Base-by-base conservation (phyloP, 2,888 invertebrate genomes). In the Xiphydria camelus region DNA sequence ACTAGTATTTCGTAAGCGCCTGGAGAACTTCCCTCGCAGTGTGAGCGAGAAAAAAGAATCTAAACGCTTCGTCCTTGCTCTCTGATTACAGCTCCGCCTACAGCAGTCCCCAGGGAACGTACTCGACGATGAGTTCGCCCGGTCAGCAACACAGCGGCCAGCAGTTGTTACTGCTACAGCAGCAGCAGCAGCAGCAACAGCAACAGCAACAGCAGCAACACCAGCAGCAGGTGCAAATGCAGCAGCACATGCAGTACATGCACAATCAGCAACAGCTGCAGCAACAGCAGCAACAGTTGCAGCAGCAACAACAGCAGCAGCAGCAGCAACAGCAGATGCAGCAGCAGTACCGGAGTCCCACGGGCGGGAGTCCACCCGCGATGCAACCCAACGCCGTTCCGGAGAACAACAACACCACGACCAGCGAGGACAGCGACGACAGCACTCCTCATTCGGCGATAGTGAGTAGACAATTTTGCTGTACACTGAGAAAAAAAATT, bases 351-450 rank as follows among this genome's bases (percentile, higher is more conserved):
- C 70, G 80, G 49, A 85, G 84, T 62, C 82, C 87, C 44, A 72
- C 80, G 64, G 85, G 85, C 7, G 86, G 85, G 21, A 80, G 80
- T 61, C 80, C 82, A 21, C 79, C 80, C 7, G 77, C 78, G 29
- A 67, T 67, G 64, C 76, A 69, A 54, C 61, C 76, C 4, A 64
- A 54, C 12, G 77, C 75, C 6, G 77, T 78, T 17, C 79, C 80
- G 41, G 82, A 82, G 63, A 85, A 85, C 4, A 39, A 39, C 48
- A 83, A 83, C 53, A 78, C 78, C 14, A 88, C 88, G 37, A 91
- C 91, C 22, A 90, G 89, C 75, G 91, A 91, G 74, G 91, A 91
- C 71, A 91, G 91, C 61, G 91, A 92, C 77, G 91, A 92, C 70
- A 88, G 87, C 75, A 82, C 83, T 22, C 88, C 88, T 41, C 88